Conservation (phyloP, 23 tunicate species). For the Styela clava region DNA sequence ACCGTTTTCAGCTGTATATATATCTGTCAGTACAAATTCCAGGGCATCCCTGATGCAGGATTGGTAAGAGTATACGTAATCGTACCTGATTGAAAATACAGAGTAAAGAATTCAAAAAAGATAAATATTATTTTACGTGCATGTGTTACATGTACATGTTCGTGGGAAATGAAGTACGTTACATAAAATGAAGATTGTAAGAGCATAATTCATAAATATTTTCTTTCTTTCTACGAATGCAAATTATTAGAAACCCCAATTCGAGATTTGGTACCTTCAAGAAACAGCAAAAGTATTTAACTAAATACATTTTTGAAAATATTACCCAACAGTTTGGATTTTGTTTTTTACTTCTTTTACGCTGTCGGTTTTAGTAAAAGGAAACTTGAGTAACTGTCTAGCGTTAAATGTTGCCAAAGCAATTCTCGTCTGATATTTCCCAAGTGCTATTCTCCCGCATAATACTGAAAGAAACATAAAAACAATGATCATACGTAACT, state of each 20-base stretch:
- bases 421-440: slow-evolving; percentile 40
- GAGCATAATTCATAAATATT: too few relatives aligned
- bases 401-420: slow-evolving; percentile 43
- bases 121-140: too few relatives aligned
- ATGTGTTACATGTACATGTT: too few relatives aligned
- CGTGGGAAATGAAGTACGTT: too few relatives aligned
- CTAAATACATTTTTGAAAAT: too few relatives aligned
- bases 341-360: neutral
- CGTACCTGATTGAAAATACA: slow-evolving; percentile 19
- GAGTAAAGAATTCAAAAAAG: too few relatives aligned
- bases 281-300: too few relatives aligned
- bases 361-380: slow-evolving; percentile 11
- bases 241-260: too few relatives aligned
- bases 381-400: slow-evolving; percentile 26
- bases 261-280: too few relatives aligned
- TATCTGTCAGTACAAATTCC: slow-evolving; percentile 13
- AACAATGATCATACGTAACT: neutral
- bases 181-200: too few relatives aligned
- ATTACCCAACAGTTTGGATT: neutral
- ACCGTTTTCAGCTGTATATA: slow-evolving; percentile 25
- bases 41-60: slow-evolving; percentile 54
- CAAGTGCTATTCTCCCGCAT: slow-evolving; percentile 54
- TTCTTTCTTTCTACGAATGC: too few relatives aligned
- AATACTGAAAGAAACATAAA: slow-evolving; percentile 39
- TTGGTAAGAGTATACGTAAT: neutral